Evolutionary conservation across 2,797 vertebrate species (phyloP), one percentile per base, ranked within the genome.

Genomic region (Sebastes matsubarae): DNA sequence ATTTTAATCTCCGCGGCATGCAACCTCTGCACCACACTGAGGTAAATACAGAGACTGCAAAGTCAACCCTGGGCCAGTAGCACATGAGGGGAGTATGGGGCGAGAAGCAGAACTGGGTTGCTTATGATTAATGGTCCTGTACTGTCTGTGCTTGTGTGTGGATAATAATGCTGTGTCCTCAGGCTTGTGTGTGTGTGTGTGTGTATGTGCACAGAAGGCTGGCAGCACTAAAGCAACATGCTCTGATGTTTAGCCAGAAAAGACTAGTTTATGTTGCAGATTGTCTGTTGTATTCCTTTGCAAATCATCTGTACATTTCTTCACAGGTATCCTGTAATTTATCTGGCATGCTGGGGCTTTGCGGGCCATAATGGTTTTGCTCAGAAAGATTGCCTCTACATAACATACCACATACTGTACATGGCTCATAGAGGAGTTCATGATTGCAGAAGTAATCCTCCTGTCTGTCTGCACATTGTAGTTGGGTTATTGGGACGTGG

Each of bases 21-120:
- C 63, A 72, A 86, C 83, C 87, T 80, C 83, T 90, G 87, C 82
- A 76, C 72, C 77, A 18, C 63, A 55, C 76, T 66, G 87, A 84
- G 80, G 88, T 92, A 87, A 92, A 91, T 87, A 89, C 84, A 88
- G 81, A 89, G 68, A 82, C 89, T 85, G 90, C 88, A 87, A 83
- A 90, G 90, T 90, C 86, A 88, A 91, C 90, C 83, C 50, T 74
- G 77, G 85, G 69, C 83, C 32, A 63, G 68, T 72, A 83, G 80
- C 69, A 64, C 81, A 64, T n/a, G 79, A 83, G 77, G 86, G 24
- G 68, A 83, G 82, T 81, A 42, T 65, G 75, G 79, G 75, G 70
- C 66, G 42, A 88, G 57, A 78, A 86, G 79, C 84, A 89, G 85
- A 93, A 92, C 89, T 91, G 73, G 91, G 91, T 91, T 87, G 87